Evolutionary conservation across 2,888 invertebrate genomes (phyloP), one percentile per base, ranked within the genome.

Genomic region (Acronicta alni): DNA sequence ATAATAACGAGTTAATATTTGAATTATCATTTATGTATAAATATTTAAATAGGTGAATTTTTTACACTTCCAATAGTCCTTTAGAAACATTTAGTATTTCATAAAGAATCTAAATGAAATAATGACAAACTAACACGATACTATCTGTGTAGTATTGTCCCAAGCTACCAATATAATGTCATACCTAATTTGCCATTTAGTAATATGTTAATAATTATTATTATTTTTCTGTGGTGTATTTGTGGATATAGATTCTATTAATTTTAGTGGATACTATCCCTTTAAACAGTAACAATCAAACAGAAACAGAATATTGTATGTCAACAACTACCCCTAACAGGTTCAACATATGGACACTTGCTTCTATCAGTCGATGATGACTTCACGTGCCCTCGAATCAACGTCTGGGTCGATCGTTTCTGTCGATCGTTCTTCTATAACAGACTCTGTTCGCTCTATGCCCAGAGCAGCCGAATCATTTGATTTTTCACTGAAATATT

Each of bases 361-460:
- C 17, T 18, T 45, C 51, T 76, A 83, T 91, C 88, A 91, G 72
- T 91, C 90, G 60, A 78, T 72, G 66, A 89, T 75, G 51, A 89
- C 71, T 57, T 84, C 86, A 66, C 77, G 65, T 35, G 71, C 71
- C 49, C 57, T 68, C 39, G 56, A 55, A 8, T 66, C 63, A 16
- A 46, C 58, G 2, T 73, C 72, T 32, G 72, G 65, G 43, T 75
- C 65, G 41, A 46, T 67, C 26, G 55, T 61, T 51, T 74, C 77
- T 32, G 69, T 55, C 9, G 56, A 53, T 51, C 67, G 68, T 32
- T 90, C 90, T 55, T 89, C 85, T 70, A 91, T 91, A 15, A 90
- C 77, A 0, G 91, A 91, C 62, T 92, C 93, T 6, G 93, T 92
- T 3, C 91, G 83, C 65, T 91, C 92, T 71, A 92, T 86, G 49